These are phyloP conservation scores for Mycalesis mineus DNA, from an alignment of 2,888 invertebrate genomes.

Conservation along the genomic window DNA sequence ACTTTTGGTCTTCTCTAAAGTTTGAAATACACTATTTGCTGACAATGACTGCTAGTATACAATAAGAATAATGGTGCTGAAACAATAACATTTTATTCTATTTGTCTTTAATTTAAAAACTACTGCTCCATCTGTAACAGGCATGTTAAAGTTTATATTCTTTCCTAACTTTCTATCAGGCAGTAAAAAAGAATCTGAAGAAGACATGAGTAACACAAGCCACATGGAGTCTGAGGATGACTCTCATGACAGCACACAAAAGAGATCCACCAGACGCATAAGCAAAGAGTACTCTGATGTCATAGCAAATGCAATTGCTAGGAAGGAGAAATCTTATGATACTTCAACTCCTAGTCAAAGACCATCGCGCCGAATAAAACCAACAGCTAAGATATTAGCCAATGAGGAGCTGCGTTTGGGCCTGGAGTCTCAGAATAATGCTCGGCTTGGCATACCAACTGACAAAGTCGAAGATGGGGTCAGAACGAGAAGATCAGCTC, in stretches of 20 bases:
- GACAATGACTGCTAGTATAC: too few species aligned
- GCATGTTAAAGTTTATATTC: too few species aligned
- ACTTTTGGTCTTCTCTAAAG: too few species aligned
- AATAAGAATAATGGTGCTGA: too few species aligned
- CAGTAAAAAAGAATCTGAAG: conserved; percentile 58
- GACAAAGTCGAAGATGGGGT: conserved; percentile 63
- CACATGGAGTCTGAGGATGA: conserved; percentile 60
- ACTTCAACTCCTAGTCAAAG: conserved; percentile 49
- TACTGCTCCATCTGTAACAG: too few species aligned
- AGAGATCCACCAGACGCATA: conserved; percentile 81
- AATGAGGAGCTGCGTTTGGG: conserved; percentile 80
- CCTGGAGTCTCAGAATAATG: conserved; percentile 77
- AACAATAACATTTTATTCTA: too few species aligned
- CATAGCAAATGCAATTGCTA: conserved; percentile 83
- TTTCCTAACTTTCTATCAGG: background rate
- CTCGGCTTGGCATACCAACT: conserved; percentile 62
- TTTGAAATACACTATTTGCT: too few species aligned
- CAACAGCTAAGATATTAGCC: conserved; percentile 82
- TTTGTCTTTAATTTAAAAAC: too few species aligned
- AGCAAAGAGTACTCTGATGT: conserved; percentile 81
- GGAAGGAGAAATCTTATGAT: conserved; percentile 84
- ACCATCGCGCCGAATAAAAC: conserved; percentile 78
- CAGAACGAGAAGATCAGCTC: conserved; percentile 53
- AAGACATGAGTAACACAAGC: conserved; percentile 46
- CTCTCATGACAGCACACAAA: conserved; percentile 65